Evolutionary conservation across 2,113 vertebrate species (phyloP).

Genomic region (Nothoprocta perdicaria): DNA sequence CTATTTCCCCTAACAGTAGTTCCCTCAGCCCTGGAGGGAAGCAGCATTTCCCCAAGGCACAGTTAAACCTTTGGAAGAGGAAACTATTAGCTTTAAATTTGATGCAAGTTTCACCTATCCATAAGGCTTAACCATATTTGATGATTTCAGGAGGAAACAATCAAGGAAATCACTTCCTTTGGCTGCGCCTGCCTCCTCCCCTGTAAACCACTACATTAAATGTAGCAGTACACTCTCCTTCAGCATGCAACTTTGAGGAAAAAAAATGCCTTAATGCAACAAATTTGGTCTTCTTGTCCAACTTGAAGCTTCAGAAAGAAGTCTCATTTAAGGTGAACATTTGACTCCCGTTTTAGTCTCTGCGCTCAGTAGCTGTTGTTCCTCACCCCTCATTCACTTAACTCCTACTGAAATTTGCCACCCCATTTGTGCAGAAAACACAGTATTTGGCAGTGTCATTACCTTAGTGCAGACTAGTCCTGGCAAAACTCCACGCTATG

Average conservation of each 20-base stretch:
- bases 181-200: not conserved
- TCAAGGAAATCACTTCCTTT: not conserved
- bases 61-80: not conserved
- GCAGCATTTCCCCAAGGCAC: not conserved
- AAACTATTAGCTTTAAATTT: conserved; percentile 11
- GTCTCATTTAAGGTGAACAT: not conserved
- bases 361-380: not conserved
- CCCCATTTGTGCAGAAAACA: not conserved
- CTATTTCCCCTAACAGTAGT: not conserved
- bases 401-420: not conserved
- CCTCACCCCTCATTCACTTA: not conserved
- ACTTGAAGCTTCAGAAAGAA: not conserved
- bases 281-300: not conserved
- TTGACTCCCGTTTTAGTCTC: not conserved
- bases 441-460: not conserved
- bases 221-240: not conserved
- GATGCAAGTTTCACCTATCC: not conserved
- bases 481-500: not conserved
- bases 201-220: not conserved
- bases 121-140: not conserved
- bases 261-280: not conserved
- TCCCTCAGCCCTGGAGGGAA: not conserved
- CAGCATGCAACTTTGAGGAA: not conserved
- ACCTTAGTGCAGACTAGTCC: not conserved
- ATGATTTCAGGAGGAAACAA: not conserved